phyloP scores from a whole-genome alignment of 1,140 invertebrate genomes.

The fruit fly (Drosophila melanogaster) region Release_6_plus_ISO1_MT NT_037436.4:9811001-9811500 shows the following conservation, averaged over 20 bases:
- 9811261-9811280: constrained; percentile 9
- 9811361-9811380: neutral
- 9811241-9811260: constrained; percentile 43
- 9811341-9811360: neutral
- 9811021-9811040: constrained; percentile 1
- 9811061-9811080: constrained; percentile 63
- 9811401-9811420: too few species aligned
- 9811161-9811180: constrained; percentile 39
- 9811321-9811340: neutral
- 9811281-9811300: neutral
- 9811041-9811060: constrained; percentile 52
- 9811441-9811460: too few species aligned
- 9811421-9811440: too few species aligned
- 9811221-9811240: constrained; percentile 48
- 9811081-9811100: constrained; percentile 64
- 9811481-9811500: too few species aligned
- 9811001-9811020: neutral
- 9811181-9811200: constrained; percentile 36
- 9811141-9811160: constrained; percentile 25
- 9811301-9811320: neutral
- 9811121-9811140: constrained; percentile 43
- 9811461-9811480: too few species aligned
- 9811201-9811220: constrained; percentile 20
- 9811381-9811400: too few species aligned
- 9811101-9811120: constrained; percentile 62